Evolutionary conservation across 2,113 vertebrate genomes (phyloP).

Genomic region (Abramis brama): DNA sequence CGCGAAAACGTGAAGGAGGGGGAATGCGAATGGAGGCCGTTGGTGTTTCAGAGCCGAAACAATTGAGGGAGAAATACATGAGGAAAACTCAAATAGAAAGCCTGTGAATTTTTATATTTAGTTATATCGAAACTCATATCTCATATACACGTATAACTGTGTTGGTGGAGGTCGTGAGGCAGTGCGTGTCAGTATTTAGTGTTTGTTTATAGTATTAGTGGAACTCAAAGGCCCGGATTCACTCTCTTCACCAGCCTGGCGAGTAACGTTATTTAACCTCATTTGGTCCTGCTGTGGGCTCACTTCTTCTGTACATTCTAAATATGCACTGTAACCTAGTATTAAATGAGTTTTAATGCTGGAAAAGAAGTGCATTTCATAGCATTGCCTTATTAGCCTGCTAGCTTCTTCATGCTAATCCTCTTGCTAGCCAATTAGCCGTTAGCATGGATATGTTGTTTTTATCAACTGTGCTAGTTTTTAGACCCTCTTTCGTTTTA

Average conservation of each 20-base stretch:
- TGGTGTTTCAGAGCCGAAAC: conserved; percentile 70
- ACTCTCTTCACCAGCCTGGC: conserved; percentile 20
- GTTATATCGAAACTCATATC: not conserved
- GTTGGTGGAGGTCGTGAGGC: not conserved
- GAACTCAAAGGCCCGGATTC: conserved; percentile 42
- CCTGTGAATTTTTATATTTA: not conserved
- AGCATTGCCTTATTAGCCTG: not conserved
- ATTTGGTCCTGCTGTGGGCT: not conserved
- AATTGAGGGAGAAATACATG: conserved; percentile 66
- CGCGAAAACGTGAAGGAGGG: conserved; percentile 56
- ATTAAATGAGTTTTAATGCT: not conserved
- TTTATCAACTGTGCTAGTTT: not conserved
- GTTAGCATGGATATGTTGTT: conserved; percentile 17
- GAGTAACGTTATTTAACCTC: conserved; percentile 23
- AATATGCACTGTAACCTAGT: not conserved
- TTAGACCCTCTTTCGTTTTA: not conserved
- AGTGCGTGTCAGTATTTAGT: not conserved
- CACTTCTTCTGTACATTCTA: not conserved
- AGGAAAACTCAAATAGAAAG: conserved; percentile 30
- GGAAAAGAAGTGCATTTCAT: not conserved
- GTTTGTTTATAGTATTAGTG: conserved; percentile 29
- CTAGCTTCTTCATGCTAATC: not conserved
- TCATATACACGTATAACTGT: not conserved
- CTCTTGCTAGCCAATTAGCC: not conserved
- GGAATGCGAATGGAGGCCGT: conserved; percentile 76